Evolutionary conservation across 2,113 vertebrate genomes (phyloP).

Genomic region (Daubentonia madagascariensis): DNA sequence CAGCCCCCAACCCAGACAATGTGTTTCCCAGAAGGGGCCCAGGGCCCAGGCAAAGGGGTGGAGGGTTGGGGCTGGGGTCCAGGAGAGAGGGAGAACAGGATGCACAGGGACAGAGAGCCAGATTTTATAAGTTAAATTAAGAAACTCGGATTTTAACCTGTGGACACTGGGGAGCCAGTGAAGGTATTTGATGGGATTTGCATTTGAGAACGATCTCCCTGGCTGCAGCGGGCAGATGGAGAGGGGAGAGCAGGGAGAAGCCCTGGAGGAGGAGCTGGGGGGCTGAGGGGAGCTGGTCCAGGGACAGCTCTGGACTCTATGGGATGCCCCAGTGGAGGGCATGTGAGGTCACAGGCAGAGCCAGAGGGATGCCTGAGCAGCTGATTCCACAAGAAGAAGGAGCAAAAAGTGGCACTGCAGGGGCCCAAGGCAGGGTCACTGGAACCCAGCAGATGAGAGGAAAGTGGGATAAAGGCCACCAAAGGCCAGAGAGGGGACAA

Average conservation of each 20-base stretch:
- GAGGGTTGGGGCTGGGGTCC: accelerated
- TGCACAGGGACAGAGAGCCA: not conserved
- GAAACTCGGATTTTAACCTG: not conserved
- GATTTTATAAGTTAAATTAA: not conserved
- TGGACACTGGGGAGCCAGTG: not conserved
- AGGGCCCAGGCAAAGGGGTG: not conserved
- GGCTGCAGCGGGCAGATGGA: not conserved
- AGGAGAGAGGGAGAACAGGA: not conserved
- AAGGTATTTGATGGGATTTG: not conserved
- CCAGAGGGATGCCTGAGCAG: not conserved
- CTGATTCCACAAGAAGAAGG: not conserved
- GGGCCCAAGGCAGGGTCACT: too few relatives aligned
- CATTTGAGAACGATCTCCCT: not conserved
- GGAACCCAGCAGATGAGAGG: not conserved
- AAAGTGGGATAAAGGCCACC: not conserved
- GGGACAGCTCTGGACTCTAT: not conserved
- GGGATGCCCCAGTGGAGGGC: not conserved
- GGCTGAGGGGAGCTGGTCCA: not conserved
- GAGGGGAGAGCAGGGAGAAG: not conserved
- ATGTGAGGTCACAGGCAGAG: not conserved
- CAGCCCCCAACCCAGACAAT: too few relatives aligned
- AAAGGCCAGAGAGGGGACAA: not conserved
- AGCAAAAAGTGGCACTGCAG: accelerated
- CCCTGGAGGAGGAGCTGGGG: too few relatives aligned
- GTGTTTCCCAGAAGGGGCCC: not conserved